Evolutionary conservation across 2,797 vertebrate genomes (phyloP).

Genomic region (Anas flavirostris): DNA sequence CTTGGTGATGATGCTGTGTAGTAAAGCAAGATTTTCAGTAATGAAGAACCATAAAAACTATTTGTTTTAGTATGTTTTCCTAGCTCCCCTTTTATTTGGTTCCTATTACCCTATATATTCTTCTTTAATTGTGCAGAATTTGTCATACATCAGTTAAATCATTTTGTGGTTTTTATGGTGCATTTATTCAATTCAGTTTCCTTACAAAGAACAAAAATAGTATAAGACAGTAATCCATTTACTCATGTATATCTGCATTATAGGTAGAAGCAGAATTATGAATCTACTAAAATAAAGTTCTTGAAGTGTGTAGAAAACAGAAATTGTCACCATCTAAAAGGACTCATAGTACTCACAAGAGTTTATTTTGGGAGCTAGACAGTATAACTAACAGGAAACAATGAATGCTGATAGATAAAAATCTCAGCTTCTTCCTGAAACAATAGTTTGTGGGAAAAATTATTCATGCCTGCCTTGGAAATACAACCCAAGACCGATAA

Average conservation of each 20-base stretch:
- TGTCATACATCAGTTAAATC: not conserved
- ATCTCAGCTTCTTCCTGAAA: constrained; percentile 40
- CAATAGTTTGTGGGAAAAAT: not conserved
- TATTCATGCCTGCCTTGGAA: constrained; percentile 25
- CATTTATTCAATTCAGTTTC: not conserved
- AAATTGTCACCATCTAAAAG: constrained; percentile 33
- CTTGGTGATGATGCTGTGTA: not conserved
- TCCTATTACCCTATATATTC: not conserved
- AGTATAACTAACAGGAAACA: constrained; percentile 19
- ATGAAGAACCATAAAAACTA: constrained; percentile 24
- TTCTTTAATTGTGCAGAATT: constrained; percentile 23
- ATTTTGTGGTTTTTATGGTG: not conserved
- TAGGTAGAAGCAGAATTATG: constrained; percentile 21
- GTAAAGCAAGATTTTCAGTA: constrained; percentile 48
- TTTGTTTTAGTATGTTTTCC: constrained; percentile 32
- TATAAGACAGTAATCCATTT: not conserved
- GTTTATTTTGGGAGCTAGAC: constrained; percentile 53
- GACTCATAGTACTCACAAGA: not conserved
- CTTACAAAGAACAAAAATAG: constrained; percentile 55
- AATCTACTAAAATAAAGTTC: constrained; percentile 35
- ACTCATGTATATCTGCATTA: not conserved
- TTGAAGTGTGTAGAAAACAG: constrained; percentile 32
- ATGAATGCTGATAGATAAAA: not conserved
- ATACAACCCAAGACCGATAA: not conserved
- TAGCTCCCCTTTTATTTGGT: not conserved